These are phyloP conservation scores for Hemithea aestivaria DNA, from an alignment of 2,888 invertebrate species.

Conservation along the genomic window DNA sequence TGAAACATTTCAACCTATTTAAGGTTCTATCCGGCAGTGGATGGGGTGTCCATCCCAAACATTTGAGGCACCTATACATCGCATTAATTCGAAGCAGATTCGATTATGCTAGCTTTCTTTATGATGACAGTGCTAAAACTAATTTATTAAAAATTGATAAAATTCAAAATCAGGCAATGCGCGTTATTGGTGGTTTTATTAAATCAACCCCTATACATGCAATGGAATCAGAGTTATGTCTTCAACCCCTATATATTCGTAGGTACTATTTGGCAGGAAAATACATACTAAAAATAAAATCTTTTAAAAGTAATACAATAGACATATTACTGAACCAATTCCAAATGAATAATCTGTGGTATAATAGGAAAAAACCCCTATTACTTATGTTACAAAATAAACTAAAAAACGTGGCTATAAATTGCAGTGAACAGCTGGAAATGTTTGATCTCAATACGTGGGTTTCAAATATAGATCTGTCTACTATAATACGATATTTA, in stretches of 20 bases:
- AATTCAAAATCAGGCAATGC: conserved; percentile 23
- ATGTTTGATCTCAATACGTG: too few species aligned
- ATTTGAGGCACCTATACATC: conserved; percentile 27
- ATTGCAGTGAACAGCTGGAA: too few species aligned
- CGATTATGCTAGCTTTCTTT: conserved; percentile 24
- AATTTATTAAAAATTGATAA: conserved; percentile 22
- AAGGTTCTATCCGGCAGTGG: conserved; percentile 26
- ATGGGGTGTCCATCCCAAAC: conserved; percentile 32
- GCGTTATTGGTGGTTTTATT: conserved; percentile 24
- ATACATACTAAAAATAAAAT: conserved; percentile 17
- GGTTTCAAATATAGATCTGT: too few species aligned
- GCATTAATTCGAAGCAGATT: conserved; percentile 25
- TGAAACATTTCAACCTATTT: conserved; percentile 28
- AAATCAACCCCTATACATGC: conserved; percentile 23
- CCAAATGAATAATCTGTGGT: too few species aligned
- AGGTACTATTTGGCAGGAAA: conserved; percentile 18
- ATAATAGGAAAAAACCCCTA: too few species aligned
- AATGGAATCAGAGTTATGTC: conserved; percentile 20
- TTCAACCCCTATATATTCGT: conserved; percentile 17
- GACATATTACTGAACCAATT: too few species aligned
- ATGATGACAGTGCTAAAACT: conserved; percentile 11
- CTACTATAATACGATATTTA: too few species aligned
- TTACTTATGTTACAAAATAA: too few species aligned
- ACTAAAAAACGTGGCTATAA: too few species aligned
- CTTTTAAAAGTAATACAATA: too few species aligned